Evolutionary conservation across 2,888 invertebrate species (phyloP).

Genomic region (Neoaliturus tenellus): DNA sequence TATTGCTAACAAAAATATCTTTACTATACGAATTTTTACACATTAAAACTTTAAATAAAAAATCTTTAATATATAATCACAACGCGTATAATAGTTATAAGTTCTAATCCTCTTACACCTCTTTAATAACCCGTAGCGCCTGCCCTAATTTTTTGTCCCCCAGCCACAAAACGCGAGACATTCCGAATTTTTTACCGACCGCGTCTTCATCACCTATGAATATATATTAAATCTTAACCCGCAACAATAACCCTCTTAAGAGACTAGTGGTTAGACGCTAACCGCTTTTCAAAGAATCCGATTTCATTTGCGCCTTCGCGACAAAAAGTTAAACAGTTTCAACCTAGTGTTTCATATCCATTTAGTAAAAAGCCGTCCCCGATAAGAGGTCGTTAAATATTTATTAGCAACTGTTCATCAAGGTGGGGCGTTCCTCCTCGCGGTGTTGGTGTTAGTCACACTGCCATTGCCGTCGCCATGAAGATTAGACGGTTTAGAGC

Average conservation of each 20-base stretch:
- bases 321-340: constrained; percentile 50
- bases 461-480: not conserved
- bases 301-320: constrained; percentile 30
- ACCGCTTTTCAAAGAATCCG: constrained; percentile 38
- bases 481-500: not conserved
- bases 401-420: constrained; percentile 35
- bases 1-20: no score
- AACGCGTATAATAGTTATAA: no score
- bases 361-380: not conserved
- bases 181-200: not conserved
- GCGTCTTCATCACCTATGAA: constrained; percentile 34
- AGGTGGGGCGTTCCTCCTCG: not conserved
- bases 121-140: not conserved
- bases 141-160: not conserved
- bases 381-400: constrained; percentile 41
- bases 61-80: no score
- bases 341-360: not conserved
- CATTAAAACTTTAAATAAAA: no score
- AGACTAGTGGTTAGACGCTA: constrained; percentile 9
- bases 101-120: not conserved
- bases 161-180: not conserved
- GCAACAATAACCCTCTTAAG: constrained; percentile 20
- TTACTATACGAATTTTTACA: no score
- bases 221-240: constrained; percentile 43
- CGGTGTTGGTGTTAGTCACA: constrained; percentile 16